Evolutionary conservation across 2,797 vertebrate species (phyloP).

Genomic region (Halcyon smyrnensis): DNA sequence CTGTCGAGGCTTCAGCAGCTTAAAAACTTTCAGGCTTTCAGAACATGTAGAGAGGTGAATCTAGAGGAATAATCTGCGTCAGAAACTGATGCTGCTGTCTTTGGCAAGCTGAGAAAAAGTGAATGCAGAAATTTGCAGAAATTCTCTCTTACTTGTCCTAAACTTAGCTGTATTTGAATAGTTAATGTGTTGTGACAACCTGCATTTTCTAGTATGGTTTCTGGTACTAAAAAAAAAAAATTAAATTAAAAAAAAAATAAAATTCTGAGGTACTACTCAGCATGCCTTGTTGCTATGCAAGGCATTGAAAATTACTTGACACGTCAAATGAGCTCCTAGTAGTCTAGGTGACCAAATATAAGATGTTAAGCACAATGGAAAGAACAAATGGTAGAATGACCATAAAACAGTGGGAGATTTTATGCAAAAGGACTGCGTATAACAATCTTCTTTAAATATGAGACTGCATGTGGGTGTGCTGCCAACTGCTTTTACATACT

Average conservation of each 20-base stretch:
- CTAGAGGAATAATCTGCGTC: neutral
- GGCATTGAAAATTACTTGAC: neutral
- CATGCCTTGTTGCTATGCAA: neutral
- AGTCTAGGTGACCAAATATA: neutral
- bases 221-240: neutral
- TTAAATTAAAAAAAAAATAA: neutral
- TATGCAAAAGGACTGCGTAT: neutral
- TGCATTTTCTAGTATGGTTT: neutral
- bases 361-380: neutral
- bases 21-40: neutral
- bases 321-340: neutral
- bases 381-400: neutral
- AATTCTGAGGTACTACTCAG: neutral
- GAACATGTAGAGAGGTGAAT: neutral
- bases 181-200: neutral
- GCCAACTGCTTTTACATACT: neutral
- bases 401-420: neutral
- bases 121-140: neutral
- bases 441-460: neutral
- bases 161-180: neutral
- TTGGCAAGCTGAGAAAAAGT: neutral
- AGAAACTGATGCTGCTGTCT: neutral
- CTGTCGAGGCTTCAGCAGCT: neutral
- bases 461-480: neutral
- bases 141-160: neutral